A percentile compares a stretch with the other conserved stretches of the same genome.
These are phyloP conservation scores for Carettochelys insculpta DNA, from an alignment of 2,113 vertebrate genomes.

Conservation along the genomic window DNA sequence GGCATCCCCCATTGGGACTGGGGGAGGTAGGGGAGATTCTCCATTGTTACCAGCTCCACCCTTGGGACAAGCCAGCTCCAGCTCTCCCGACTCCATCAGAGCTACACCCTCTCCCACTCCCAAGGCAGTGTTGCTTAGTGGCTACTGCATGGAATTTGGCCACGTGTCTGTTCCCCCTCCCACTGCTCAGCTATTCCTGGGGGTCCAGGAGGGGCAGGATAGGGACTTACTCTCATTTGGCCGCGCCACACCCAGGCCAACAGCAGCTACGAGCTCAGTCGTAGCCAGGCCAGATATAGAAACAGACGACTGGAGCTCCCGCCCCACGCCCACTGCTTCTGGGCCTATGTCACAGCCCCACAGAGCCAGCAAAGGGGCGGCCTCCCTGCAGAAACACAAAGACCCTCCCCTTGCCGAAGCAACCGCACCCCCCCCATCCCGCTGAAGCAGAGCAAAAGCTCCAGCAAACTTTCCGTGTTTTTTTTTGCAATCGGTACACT, in stretches of 20 bases:
- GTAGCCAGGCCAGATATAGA: not conserved
- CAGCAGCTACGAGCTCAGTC: not conserved
- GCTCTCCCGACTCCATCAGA: too few species aligned
- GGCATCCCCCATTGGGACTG: too few species aligned
- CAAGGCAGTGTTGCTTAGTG: not conserved
- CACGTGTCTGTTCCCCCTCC: not conserved
- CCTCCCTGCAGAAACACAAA: not conserved
- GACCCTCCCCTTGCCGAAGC: too few species aligned
- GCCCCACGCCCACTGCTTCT: too few species aligned
- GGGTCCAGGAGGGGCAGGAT: not conserved
- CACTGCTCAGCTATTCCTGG: not conserved
- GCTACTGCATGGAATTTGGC: too few species aligned
- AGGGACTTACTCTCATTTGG: not conserved
- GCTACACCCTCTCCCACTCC: too few species aligned
- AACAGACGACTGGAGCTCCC: not conserved
- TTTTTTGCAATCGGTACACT: too few species aligned
- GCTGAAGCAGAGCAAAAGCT: not conserved
- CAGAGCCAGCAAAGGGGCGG: not conserved
- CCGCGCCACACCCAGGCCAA: not conserved
- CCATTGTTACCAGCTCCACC: too few species aligned
- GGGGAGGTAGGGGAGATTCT: too few species aligned
- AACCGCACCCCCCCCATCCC: too few species aligned
- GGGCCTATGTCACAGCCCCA: not conserved
- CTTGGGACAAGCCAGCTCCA: too few species aligned
- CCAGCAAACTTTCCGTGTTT: too few species aligned